Conservation (phyloP, 1,140 invertebrate species). For the Harlomillsia oculata region DNA sequence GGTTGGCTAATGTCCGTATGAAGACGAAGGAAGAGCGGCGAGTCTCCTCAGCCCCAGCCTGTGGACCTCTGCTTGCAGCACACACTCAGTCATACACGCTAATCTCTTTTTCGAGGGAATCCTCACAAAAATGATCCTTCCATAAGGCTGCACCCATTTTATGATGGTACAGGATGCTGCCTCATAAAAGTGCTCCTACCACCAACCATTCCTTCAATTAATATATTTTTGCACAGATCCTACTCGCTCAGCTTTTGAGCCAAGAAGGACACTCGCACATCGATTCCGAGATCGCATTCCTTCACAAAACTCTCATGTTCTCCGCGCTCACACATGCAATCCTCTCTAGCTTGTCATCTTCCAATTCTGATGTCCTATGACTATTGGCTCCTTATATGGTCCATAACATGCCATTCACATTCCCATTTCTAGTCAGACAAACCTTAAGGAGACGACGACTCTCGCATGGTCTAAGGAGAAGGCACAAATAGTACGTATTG, state of each 20-base stretch:
- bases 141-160: conserved; percentile 26
- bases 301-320: background rate
- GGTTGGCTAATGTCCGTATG: background rate
- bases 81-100: conserved; percentile 16
- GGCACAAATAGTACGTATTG: too few species aligned
- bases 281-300: conserved; percentile 16
- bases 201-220: conserved; percentile 26
- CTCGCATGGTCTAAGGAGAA: too few species aligned
- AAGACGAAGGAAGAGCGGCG: too few species aligned
- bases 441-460: too few species aligned
- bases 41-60: conserved; percentile 13
- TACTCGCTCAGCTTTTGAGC: background rate
- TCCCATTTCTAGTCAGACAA: too few species aligned
- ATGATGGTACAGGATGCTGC: conserved; percentile 25
- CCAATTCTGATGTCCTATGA: too few species aligned
- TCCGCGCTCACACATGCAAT: too few species aligned
- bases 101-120: conserved; percentile 17
- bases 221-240: conserved; percentile 24
- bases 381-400: too few species aligned
- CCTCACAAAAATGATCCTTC: conserved; percentile 21
- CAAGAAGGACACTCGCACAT: conserved; percentile 6
- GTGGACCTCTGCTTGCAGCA: too few species aligned
- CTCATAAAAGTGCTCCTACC: conserved; percentile 27
- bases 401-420: too few species aligned
- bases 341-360: too few species aligned